Evolutionary conservation across 2,888 invertebrate species (phyloP).

Genomic region (Drosophila dives): DNA sequence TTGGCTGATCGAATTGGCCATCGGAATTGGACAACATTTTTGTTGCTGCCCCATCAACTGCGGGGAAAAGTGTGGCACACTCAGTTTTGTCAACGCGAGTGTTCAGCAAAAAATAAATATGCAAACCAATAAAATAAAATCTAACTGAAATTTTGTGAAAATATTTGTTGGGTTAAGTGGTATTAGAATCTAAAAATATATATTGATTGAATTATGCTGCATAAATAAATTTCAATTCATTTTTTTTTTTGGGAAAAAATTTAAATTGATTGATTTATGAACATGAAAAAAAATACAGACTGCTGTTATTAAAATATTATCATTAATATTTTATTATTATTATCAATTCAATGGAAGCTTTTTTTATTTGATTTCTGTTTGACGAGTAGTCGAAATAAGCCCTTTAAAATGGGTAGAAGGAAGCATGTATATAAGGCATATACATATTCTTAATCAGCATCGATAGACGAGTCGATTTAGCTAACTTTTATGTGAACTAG

Average conservation of each 20-base stretch:
- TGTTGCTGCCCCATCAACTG: slow-evolving; percentile 10
- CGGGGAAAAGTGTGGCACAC: background rate
- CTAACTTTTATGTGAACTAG: background rate
- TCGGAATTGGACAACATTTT: slow-evolving; percentile 47
- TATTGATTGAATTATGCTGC: slow-evolving; percentile 19
- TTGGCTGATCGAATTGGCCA: slow-evolving; percentile 74
- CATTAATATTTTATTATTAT: background rate
- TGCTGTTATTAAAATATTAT: background rate
- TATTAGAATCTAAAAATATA: slow-evolving; percentile 23
- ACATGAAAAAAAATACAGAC: background rate
- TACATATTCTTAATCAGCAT: background rate
- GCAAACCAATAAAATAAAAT: background rate
- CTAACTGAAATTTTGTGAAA: background rate
- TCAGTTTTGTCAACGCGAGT: slow-evolving; percentile 4
- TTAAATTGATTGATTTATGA: background rate
- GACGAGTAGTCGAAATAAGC: too few relatives aligned
- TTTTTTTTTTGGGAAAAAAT: background rate
- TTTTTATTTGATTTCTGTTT: too few relatives aligned
- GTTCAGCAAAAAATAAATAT: background rate
- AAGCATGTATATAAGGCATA: background rate
- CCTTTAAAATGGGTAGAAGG: too few relatives aligned
- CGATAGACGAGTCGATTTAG: background rate
- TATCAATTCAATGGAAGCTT: background rate
- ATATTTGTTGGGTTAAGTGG: slow-evolving; percentile 11
- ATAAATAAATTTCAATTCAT: slow-evolving; percentile 3